Base-by-base conservation (phyloP, 2,113 vertebrate species). In the Aramus guarauna region DNA sequence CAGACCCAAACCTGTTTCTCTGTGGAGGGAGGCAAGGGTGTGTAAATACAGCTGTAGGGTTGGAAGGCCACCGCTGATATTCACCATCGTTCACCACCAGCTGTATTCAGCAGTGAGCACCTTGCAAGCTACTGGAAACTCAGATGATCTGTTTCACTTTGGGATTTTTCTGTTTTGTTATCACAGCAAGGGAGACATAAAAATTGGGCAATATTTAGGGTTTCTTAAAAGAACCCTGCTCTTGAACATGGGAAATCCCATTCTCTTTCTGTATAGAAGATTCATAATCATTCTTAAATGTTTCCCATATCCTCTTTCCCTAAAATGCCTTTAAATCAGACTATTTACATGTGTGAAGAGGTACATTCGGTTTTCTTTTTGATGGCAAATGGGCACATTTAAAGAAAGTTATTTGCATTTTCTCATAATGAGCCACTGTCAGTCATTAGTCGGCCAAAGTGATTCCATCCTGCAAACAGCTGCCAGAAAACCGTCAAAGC, bases 351-450 rank as follows among this genome's bases (percentile, higher is more conserved):
- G 16, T 94, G 73, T 76, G 62, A 94, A 87, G 66, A 95, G 73
- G 69, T 85, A 24, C 80, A 87, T 71, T 26, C 72, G 32, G 62
- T n/a, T 91, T 94, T 75, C 83, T 75, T 89, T 95, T 64, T 73
- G 48, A 76, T 53, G 69, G 18, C 36, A 87, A 92, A 58, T 12
- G 69, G 59, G 63, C 29, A 71, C 52, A 62, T 86, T 91, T 81
- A 89, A 86, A 83, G 82, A 88, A 92, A 94, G 83, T n/a, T 0
- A 81, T 85, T 89, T 72, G 68, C 96, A 85, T 96, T 95, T 92
- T 87, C 52, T 96, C 41, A 30, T 67, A 63, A 90, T 58, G 85
- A 86, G 50, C 50, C 29, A 39, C 90, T 66, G 50, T 45, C 85
- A 55, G 89, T 88, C 96, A 93, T 90, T 95, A 84, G 86, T 86